Percentiles rank a stretch among this genome's conserved stretches.
phyloP scores from a whole-genome alignment of 1,140 invertebrate species.

The Leptinotarsa lineolata region DNA sequence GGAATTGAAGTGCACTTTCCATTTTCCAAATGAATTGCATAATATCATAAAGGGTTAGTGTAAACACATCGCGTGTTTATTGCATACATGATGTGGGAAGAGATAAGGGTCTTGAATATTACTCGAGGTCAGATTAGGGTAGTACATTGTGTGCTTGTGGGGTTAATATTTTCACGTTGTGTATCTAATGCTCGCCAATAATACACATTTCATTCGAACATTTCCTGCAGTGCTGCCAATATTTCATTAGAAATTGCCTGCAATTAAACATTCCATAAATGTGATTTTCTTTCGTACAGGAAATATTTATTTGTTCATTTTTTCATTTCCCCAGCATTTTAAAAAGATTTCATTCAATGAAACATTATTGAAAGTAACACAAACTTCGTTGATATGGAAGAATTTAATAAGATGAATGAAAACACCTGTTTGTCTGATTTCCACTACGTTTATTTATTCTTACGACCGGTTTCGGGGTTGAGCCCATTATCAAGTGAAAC shows the following conservation, averaged over 20 bases:
- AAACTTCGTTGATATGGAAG: too few species aligned
- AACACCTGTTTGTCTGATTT: too few species aligned
- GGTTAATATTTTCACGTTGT: slow-evolving; percentile 20
- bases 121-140: slow-evolving; percentile 37
- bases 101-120: slow-evolving; percentile 35
- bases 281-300: neutral
- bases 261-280: neutral
- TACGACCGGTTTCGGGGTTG: too few species aligned
- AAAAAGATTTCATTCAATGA: too few species aligned
- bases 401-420: too few species aligned
- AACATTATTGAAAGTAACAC: too few species aligned
- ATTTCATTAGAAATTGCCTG: neutral
- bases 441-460: too few species aligned
- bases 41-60: slow-evolving; percentile 34
- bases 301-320: neutral
- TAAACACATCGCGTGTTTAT: slow-evolving; percentile 36
- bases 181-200: neutral
- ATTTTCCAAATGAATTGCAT: slow-evolving; percentile 39
- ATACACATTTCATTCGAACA: neutral
- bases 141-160: slow-evolving; percentile 18
- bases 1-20: slow-evolving; percentile 33
- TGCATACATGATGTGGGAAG: slow-evolving; percentile 29
- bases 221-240: neutral
- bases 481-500: too few species aligned
- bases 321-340: too few species aligned